phyloP scores from a whole-genome alignment of 2,888 invertebrate genomes.

The Creontiades dilutus region DNA sequence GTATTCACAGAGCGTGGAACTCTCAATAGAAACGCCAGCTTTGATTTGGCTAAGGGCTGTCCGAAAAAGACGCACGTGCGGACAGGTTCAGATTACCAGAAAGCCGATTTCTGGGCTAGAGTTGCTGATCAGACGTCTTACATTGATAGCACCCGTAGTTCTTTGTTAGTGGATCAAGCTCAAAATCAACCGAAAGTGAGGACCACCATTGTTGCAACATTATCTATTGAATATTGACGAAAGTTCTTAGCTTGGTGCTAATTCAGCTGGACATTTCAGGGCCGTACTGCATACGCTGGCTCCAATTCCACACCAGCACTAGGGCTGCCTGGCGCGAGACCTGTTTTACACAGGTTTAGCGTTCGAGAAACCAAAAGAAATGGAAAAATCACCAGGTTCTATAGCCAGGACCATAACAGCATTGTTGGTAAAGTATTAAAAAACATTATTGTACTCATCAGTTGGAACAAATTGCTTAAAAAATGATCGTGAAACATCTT shows the following conservation, averaged over 20 bases:
- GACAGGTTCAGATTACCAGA: constrained; percentile 74
- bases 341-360: constrained; percentile 64
- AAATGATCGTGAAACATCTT: no score
- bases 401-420: constrained; percentile 69
- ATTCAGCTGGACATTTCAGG: not conserved
- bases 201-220: not conserved
- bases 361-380: constrained; percentile 71
- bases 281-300: not conserved
- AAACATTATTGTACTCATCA: no score
- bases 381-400: constrained; percentile 72
- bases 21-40: constrained; percentile 71
- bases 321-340: constrained; percentile 41
- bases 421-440: not conserved
- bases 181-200: constrained; percentile 38
- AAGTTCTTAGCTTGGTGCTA: no score
- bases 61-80: constrained; percentile 71
- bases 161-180: constrained; percentile 72
- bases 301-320: constrained; percentile 71
- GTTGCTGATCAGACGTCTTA: constrained; percentile 77
- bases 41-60: constrained; percentile 62
- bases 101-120: constrained; percentile 77
- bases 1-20: not conserved
- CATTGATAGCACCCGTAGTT: constrained; percentile 76
- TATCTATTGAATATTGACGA: no score
- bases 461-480: no score